phyloP scores from a whole-genome alignment of 2,888 invertebrate species.

The Acheta domesticus region DNA sequence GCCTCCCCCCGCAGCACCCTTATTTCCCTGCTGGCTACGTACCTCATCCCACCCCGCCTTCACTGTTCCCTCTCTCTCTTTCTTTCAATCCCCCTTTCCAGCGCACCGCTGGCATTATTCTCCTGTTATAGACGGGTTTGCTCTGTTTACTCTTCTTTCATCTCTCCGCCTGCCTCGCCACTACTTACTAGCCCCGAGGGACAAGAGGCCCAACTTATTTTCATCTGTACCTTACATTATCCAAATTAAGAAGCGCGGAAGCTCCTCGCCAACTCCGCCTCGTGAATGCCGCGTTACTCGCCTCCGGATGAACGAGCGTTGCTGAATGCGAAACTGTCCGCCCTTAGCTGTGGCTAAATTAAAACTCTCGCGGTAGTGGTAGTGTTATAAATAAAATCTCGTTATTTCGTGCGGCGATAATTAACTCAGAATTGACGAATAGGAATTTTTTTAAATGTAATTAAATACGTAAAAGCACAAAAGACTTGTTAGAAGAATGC shows the following conservation, averaged over 20 bases:
- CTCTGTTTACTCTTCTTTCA: constrained; percentile 8
- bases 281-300: neutral
- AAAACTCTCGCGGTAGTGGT: neutral
- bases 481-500: too few species aligned
- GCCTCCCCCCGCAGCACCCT: neutral
- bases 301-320: neutral
- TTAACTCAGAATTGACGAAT: too few species aligned
- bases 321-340: neutral
- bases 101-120: neutral
- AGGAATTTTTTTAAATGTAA: too few species aligned
- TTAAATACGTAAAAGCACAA: too few species aligned
- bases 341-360: neutral
- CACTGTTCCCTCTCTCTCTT: neutral
- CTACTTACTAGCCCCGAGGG: constrained; percentile 5
- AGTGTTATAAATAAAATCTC: too few species aligned
- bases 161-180: neutral
- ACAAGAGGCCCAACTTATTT: neutral
- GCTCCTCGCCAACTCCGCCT: neutral
- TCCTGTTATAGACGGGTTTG: neutral
- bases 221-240: neutral
- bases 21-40: neutral
- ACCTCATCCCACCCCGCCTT: neutral
- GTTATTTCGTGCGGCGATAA: too few species aligned
- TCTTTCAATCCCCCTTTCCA: neutral
- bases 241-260: neutral